These are phyloP conservation scores for Rhopalosiphum nymphaeae DNA, from an alignment of 2,888 invertebrate genomes.

Conservation along the genomic window DNA sequence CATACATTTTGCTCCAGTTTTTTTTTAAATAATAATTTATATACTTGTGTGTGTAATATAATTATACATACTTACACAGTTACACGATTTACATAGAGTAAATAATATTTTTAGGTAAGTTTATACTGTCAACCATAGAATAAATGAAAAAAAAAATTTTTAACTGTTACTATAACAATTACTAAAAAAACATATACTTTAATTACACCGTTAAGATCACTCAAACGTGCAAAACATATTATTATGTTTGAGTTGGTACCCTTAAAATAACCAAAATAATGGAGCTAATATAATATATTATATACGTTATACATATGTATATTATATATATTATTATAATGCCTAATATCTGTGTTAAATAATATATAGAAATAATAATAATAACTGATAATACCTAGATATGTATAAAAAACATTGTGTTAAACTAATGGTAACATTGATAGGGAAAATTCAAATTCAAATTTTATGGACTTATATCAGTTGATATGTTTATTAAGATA, in stretches of 20 bases:
- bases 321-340: not conserved
- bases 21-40: not conserved
- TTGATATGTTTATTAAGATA: not conserved
- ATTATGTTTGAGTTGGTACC: not conserved
- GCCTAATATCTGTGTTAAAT: not conserved
- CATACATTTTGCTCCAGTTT: constrained; percentile 28
- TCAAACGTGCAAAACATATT: not conserved
- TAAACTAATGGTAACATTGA: too few species aligned
- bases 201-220: not conserved
- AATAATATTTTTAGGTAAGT: not conserved
- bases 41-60: not conserved
- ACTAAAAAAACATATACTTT: not conserved
- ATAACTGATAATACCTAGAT: not conserved
- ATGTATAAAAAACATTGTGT: too few species aligned
- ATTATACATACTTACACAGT: not conserved
- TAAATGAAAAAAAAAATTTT: not conserved
- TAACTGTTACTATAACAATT: not conserved
- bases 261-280: not conserved
- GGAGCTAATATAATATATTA: too few species aligned
- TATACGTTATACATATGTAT: not conserved
- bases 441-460: too few species aligned
- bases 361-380: not conserved
- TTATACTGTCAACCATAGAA: not conserved
- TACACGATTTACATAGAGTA: not conserved
- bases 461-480: not conserved